Base-by-base conservation (phyloP, 2,888 invertebrate species). In the Callinectes sapidus region DNA sequence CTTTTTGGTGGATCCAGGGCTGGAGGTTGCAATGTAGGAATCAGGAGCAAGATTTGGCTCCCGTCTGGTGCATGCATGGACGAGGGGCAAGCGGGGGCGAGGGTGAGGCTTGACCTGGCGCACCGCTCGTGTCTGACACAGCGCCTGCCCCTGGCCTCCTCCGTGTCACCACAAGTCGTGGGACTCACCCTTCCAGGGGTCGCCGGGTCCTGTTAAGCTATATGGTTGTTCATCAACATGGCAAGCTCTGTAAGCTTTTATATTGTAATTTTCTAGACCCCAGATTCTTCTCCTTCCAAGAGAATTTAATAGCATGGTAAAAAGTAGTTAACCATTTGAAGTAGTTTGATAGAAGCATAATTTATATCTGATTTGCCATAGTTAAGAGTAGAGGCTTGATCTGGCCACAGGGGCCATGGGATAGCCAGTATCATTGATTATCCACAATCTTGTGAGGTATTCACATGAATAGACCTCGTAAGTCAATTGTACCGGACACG, bases 331-430 rank as follows among this genome's bases (percentile, higher is more conserved):
- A 93, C 91, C 94, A 94, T 94, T 92, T 92, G 92, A 92, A 92
- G 94, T 94, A 94, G 94, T 94, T 94, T 92, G 90, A 94, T 94
- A 94, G 94, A 91, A 93, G 94, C 94, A 94, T 94, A 94, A 94
- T 94, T 94, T 94, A 94, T 94, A 94, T 94, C 92, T 91, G 94
- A 94, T 94, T 94, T 94, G 94, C 92, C 94, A 94, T 94, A 93
- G 92, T 92, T 92, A 94, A 92, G 92, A 94, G 91, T 91, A 90
- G 94, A 90, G 92, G 91, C 91, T 91, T 90, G 91, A 91, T 89
- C 91, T 87, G 89, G 93, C 87, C 91, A 89, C 71, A 88, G 86
- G 92, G 55, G 92, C 92, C 92, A 92, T 42, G 92, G 92, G 92
- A 92, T 92, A 92, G 92, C 92, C 92, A 89, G 92, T 92, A 92